A percentile compares a stretch with the other conserved stretches of the same genome.
These are phyloP conservation scores for Drosophila prolongata DNA, from an alignment of 2,888 invertebrate genomes.

Conservation along the genomic window DNA sequence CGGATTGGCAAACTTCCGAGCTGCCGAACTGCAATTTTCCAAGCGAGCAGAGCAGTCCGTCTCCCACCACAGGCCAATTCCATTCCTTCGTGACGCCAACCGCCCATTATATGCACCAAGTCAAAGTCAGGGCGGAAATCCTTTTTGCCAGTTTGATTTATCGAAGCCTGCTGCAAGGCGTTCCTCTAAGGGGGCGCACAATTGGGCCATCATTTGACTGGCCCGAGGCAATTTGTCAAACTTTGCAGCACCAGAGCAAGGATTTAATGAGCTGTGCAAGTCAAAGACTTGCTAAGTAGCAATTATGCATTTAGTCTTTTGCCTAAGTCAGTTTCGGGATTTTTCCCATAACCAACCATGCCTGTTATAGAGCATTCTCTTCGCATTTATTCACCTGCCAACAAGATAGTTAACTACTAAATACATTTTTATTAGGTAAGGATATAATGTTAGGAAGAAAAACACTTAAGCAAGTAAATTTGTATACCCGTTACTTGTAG, in stretches of 20 bases:
- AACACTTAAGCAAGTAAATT: too few relatives aligned
- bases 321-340: neutral
- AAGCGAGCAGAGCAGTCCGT: conserved; percentile 8
- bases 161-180: conserved; percentile 27
- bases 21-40: conserved; percentile 53
- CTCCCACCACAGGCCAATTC: conserved; percentile 11
- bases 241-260: conserved; percentile 31
- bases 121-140: conserved; percentile 41
- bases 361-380: too few relatives aligned
- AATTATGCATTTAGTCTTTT: conserved; percentile 42
- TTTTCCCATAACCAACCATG: too few relatives aligned
- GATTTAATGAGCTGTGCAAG: conserved; percentile 48
- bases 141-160: conserved; percentile 44
- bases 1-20: conserved; percentile 32
- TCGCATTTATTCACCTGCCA: too few relatives aligned
- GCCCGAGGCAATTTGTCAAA: conserved; percentile 41
- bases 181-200: conserved; percentile 15
- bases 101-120: conserved; percentile 46
- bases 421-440: too few relatives aligned
- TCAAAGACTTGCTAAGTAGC: conserved; percentile 33
- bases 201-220: conserved; percentile 31
- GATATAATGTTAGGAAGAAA: too few relatives aligned
- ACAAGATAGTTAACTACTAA: too few relatives aligned
- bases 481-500: too few relatives aligned
- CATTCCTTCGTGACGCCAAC: conserved; percentile 15